phyloP scores from a whole-genome alignment of 2,113 vertebrate genomes.

The Brachypteracias leptosomus region DNA sequence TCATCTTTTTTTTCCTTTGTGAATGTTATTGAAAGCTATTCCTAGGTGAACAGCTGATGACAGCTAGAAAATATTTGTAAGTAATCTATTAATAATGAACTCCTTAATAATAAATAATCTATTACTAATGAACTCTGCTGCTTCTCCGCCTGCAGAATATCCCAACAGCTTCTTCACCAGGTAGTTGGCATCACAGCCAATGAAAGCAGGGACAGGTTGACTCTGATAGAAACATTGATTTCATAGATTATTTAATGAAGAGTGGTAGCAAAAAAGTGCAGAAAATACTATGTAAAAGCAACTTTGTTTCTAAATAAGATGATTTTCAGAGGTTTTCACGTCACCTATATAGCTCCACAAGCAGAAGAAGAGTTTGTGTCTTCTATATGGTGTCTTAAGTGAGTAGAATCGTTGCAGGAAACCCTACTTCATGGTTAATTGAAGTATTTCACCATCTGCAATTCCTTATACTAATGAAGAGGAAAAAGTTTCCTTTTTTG shows the following conservation, averaged over 20 bases:
- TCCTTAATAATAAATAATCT: background rate
- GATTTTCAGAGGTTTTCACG: background rate
- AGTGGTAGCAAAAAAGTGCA: background rate
- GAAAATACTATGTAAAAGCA: background rate
- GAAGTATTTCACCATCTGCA: background rate
- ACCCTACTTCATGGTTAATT: background rate
- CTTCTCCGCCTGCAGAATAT: background rate
- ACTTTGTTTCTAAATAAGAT: background rate
- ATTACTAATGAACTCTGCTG: background rate
- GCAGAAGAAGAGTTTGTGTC: background rate
- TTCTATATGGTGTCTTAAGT: background rate
- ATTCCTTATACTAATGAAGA: constrained; percentile 25
- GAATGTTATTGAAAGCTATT: background rate
- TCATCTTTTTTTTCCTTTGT: background rate
- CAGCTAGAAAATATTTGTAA: background rate
- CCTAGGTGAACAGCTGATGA: background rate
- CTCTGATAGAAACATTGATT: background rate
- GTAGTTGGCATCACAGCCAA: background rate
- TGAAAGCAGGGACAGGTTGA: background rate
- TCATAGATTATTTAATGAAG: background rate
- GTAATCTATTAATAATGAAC: background rate
- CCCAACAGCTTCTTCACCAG: background rate
- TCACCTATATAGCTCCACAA: background rate
- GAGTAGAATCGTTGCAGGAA: background rate
- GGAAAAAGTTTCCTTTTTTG: background rate